Evolutionary conservation across 2,113 vertebrate genomes (phyloP), one percentile per base, ranked within the genome.

Genomic region (Lagopus leucura): DNA sequence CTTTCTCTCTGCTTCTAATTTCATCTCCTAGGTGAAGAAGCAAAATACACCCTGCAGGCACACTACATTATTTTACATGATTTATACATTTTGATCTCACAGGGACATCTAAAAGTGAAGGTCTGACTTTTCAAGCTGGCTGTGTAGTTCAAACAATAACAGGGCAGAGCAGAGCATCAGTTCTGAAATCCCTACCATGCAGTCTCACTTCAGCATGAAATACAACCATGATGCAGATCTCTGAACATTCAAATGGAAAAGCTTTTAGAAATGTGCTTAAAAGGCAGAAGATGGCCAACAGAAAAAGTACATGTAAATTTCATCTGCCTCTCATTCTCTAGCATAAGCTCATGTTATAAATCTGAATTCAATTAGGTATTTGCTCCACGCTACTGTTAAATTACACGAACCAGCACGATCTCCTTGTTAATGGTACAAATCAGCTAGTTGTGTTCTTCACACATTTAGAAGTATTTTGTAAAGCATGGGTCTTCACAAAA

Each of bases 121-220:
- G 12, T 42, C 45, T 77, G 13, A 36, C 32, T 5, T 36, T 15
- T 17, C 18, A 48, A 69, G 5, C 4, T 57, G 42, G 4, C 30
- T 75, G 32, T 0, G 0, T 19, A 0, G 0, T 16, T 50, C 42
- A 75, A 87, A 57, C 7, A 14, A 47, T 9, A 55, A 40, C 1
- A 1, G 9, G 71, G 21, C 24, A 55, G 43, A 73, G n/a, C 14
- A 52, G 45, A 70, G n/a, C 14, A 60, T 18, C 19, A 58, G 17
- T 25, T 67, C 24, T 0, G 6, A 71, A 22, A 10, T 61, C 4
- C 5, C 2, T 11, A 57, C 10, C 8, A n/a, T 77, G 18, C 21
- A 70, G 34, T 32, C 17, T n/a, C 20, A 70, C 32, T 76, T 48
- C 4, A 0, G 1, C 2, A 14, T 65, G 24, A 43, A 78, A 61